Percentiles rank a stretch among this genome's conserved stretches.
Conservation (phyloP, 2,888 invertebrate species). For the Phyto melanocephala region DNA sequence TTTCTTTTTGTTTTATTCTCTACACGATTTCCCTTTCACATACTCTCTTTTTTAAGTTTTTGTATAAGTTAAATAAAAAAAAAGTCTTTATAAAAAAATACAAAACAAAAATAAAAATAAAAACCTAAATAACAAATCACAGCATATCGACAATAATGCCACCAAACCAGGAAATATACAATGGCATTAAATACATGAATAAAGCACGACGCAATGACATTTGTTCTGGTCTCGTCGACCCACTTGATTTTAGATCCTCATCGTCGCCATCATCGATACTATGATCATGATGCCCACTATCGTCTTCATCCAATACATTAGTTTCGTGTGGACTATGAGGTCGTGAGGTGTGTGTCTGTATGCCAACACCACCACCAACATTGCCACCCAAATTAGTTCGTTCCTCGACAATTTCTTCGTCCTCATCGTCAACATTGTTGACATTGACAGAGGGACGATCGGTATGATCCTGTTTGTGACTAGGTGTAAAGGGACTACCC, state of each 20-base stretch:
- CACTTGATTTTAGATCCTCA: slow-evolving; percentile 66
- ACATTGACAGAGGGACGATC: slow-evolving; percentile 73
- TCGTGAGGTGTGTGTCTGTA: slow-evolving; percentile 72
- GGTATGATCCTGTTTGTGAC: slow-evolving; percentile 73
- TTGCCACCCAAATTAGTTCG: slow-evolving; percentile 63
- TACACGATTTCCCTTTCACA: slow-evolving; percentile 35
- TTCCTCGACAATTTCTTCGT: slow-evolving; percentile 66
- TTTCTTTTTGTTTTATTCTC: slow-evolving; percentile 25
- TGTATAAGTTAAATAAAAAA: slow-evolving; percentile 47
- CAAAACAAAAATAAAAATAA: slow-evolving; percentile 63
- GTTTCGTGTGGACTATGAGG: slow-evolving; percentile 68
- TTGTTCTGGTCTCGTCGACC: slow-evolving; percentile 67
- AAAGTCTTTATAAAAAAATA: slow-evolving; percentile 51
- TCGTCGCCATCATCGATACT: slow-evolving; percentile 54
- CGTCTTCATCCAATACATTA: slow-evolving; percentile 62
- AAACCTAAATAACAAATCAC: slow-evolving; percentile 81
- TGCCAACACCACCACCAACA: slow-evolving; percentile 51
- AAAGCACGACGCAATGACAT: slow-evolving; percentile 78
- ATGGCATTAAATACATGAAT: slow-evolving; percentile 87
- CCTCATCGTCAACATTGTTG: slow-evolving; percentile 72
- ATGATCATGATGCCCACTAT: slow-evolving; percentile 68
- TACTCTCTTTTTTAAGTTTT: slow-evolving; percentile 25
- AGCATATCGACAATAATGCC: slow-evolving; percentile 89
- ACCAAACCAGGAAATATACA: slow-evolving; percentile 92
- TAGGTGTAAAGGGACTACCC: slow-evolving; percentile 74